These are phyloP conservation scores for Artibeus jamaicensis DNA, from an alignment of 2,797 vertebrate genomes.

Conservation along the genomic window DNA sequence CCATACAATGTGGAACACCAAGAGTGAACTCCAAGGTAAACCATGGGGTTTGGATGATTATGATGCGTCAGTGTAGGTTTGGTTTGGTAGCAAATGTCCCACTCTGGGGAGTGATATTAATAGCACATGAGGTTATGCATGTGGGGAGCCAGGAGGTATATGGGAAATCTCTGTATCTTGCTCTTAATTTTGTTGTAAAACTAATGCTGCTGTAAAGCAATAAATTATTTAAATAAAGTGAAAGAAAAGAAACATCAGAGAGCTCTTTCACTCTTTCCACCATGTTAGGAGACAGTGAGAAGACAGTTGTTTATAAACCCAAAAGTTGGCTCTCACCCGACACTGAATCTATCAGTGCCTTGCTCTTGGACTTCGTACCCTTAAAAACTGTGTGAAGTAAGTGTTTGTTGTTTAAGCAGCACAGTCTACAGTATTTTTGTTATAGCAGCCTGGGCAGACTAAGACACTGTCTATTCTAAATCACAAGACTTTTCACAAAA, in stretches of 20 bases:
- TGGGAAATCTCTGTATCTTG: not conserved
- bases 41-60: not conserved
- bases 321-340: not conserved
- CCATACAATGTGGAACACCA: not conserved
- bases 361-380: not conserved
- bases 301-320: not conserved
- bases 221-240: not conserved
- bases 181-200: not conserved
- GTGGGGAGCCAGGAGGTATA: no score
- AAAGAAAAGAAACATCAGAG: not conserved
- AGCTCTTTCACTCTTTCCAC: not conserved
- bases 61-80: not conserved
- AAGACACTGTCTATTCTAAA: not conserved
- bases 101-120: not conserved
- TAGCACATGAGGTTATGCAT: not conserved
- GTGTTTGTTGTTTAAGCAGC: not conserved
- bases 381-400: not conserved
- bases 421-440: not conserved
- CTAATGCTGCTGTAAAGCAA: not conserved
- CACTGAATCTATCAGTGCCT: not conserved
- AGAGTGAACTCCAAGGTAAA: not conserved
- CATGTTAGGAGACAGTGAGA: not conserved
- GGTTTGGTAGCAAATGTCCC: not conserved
- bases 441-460: not conserved
- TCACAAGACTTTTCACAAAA: not conserved